Evolutionary conservation across 2,113 vertebrate species (phyloP).

Genomic region (Pogonocichla stellata): DNA sequence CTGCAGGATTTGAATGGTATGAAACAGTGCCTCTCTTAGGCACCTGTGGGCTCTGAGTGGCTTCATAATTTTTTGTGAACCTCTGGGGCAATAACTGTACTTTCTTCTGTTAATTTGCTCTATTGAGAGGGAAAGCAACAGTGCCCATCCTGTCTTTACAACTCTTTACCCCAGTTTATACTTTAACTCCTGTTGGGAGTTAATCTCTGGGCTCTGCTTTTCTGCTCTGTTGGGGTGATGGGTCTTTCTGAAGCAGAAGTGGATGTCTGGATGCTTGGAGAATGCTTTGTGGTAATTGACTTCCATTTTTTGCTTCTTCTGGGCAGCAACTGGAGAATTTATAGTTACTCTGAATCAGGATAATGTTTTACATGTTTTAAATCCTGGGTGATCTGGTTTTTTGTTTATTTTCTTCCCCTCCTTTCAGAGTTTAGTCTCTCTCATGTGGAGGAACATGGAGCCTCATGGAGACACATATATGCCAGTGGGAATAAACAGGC

Average conservation of each 20-base stretch:
- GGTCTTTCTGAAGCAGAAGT: neutral
- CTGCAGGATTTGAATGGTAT: slow-evolving; percentile 71
- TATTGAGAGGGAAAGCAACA: neutral
- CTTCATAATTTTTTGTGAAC: neutral
- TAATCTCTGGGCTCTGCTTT: neutral
- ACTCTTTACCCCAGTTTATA: neutral
- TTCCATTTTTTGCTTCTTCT: neutral
- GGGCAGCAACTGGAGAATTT: neutral
- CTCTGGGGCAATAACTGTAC: neutral
- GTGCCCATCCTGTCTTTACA: neutral
- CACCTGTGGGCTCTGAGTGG: neutral
- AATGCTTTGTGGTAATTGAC: neutral
- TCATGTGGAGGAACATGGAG: neutral
- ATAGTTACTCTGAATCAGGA: neutral
- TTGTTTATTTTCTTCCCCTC: neutral
- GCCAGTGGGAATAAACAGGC: neutral
- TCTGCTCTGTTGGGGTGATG: accelerated
- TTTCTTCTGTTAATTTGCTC: neutral
- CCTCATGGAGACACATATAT: neutral
- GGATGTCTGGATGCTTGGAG: neutral
- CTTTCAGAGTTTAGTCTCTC: neutral
- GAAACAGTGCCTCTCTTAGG: neutral
- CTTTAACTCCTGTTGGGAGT: neutral
- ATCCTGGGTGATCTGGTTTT: neutral
- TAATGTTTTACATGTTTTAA: neutral